Conservation (phyloP, 37 sponge, comb jelly and placozoan species). For the Chondrosia reniformis region DNA sequence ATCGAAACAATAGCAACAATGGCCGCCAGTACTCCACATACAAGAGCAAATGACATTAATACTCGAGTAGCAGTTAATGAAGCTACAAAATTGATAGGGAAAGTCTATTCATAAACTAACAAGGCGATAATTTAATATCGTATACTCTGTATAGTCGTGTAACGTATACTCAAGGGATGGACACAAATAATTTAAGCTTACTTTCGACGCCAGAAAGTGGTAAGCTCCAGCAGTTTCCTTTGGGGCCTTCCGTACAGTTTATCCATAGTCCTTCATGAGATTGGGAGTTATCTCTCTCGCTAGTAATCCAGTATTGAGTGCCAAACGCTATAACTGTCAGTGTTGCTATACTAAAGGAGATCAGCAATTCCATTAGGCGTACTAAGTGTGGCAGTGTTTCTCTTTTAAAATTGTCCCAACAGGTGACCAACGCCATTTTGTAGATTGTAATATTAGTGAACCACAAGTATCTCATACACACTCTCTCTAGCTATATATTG, state of each 20-base stretch:
- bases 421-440: not conserved
- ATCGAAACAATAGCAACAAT: constrained; percentile 37
- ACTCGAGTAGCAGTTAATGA: not conserved
- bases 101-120: too few species aligned
- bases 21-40: constrained; percentile 36
- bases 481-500: too few species aligned
- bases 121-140: too few species aligned
- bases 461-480: too few species aligned
- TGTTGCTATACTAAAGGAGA: constrained; percentile 43
- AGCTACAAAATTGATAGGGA: not conserved
- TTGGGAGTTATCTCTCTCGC: not conserved
- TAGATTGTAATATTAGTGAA: too few species aligned
- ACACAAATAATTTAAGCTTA: too few species aligned
- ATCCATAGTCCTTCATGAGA: constrained; percentile 52
- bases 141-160: too few species aligned
- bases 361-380: constrained; percentile 49
- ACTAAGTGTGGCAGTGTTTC: constrained; percentile 35
- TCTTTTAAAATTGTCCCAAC: constrained; percentile 12
- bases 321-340: constrained; percentile 2
- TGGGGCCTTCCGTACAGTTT: constrained; percentile 25
- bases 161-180: too few species aligned
- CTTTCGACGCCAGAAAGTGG: not conserved
- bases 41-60: constrained; percentile 14
- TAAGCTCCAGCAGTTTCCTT: not conserved
- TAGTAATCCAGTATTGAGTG: constrained; percentile 31